Conservation (phyloP, 2,113 vertebrate species). For the Pangasianodon hypophthalmus region DNA sequence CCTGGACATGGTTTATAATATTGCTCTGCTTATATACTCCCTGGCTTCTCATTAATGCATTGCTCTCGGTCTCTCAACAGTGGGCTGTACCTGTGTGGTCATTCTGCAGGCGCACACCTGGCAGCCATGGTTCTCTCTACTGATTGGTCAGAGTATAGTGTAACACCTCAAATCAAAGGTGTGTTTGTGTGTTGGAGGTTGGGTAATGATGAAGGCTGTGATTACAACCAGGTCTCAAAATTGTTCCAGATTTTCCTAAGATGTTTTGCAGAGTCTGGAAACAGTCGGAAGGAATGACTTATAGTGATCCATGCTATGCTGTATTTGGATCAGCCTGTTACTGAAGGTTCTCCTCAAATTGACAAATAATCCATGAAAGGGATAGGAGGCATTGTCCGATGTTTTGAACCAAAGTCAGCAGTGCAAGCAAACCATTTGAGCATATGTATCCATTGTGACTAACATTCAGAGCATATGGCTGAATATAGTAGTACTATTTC, state of each 20-base stretch:
- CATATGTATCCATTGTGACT: neutral
- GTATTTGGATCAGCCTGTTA: neutral
- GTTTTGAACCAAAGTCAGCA: neutral
- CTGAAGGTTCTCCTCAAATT: neutral
- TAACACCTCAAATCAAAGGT: slow-evolving; percentile 87
- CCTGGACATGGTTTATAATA: neutral
- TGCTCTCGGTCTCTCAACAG: slow-evolving; percentile 62
- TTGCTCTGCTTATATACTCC: neutral
- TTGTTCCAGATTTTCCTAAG: neutral
- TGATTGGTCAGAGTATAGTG: slow-evolving; percentile 78
- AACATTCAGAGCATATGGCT: neutral
- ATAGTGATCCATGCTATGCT: neutral
- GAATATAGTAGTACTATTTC: neutral
- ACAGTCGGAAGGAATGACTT: neutral
- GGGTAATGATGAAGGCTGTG: neutral
- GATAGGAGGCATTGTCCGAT: too few relatives aligned
- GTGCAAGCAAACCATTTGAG: neutral
- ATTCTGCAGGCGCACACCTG: slow-evolving; percentile 92
- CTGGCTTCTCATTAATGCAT: neutral
- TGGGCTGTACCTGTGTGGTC: slow-evolving; percentile 88
- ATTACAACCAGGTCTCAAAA: neutral
- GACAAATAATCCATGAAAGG: neutral
- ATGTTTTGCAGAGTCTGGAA: neutral
- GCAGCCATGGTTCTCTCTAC: slow-evolving; percentile 86
- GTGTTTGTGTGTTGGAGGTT: neutral